phyloP scores from a whole-genome alignment of 2,888 invertebrate species.

The Drosophila mayaguana region DNA sequence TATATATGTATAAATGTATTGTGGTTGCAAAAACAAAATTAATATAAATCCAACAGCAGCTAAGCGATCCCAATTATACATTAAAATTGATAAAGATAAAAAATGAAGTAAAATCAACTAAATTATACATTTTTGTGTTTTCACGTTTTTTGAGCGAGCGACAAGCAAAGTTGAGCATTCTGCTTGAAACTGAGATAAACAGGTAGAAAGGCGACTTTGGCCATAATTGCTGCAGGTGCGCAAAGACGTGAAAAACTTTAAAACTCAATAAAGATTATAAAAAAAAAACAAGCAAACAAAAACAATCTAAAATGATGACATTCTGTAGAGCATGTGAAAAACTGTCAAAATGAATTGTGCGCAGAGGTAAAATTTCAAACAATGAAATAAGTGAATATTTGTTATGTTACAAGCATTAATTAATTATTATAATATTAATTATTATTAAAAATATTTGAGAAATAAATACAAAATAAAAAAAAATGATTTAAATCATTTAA shows the following conservation, averaged over 20 bases:
- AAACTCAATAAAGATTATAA: slow-evolving; percentile 21
- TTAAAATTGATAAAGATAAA: slow-evolving; percentile 25
- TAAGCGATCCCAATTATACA: slow-evolving; percentile 51
- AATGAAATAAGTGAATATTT: slow-evolving; percentile 73
- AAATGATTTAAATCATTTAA: slow-evolving; percentile 78
- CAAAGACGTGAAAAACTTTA: slow-evolving; percentile 30
- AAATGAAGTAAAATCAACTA: slow-evolving; percentile 31
- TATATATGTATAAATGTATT: slow-evolving; percentile 57
- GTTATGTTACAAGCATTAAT: slow-evolving; percentile 83
- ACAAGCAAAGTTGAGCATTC: slow-evolving; percentile 35
- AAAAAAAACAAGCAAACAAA: slow-evolving; percentile 15
- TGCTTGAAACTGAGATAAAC: slow-evolving; percentile 16
- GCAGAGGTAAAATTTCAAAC: slow-evolving; percentile 59
- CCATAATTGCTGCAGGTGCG: slow-evolving; percentile 18
- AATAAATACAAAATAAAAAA: slow-evolving; percentile 73
- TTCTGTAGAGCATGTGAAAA: slow-evolving; percentile 51
- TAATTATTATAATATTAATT: slow-evolving; percentile 82
- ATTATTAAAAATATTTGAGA: slow-evolving; percentile 82
- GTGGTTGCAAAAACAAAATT: slow-evolving; percentile 38
- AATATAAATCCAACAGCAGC: slow-evolving; percentile 35
- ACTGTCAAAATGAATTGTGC: slow-evolving; percentile 53
- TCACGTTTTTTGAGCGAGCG: slow-evolving; percentile 54
- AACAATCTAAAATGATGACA: slow-evolving; percentile 24
- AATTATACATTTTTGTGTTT: slow-evolving; percentile 64
- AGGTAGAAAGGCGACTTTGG: slow-evolving; percentile 22